A percentile compares a stretch with the other conserved stretches of the same genome.
These are phyloP conservation scores for Calcarius lapponicus DNA, from an alignment of 2,797 vertebrate species.

Conservation along the genomic window DNA sequence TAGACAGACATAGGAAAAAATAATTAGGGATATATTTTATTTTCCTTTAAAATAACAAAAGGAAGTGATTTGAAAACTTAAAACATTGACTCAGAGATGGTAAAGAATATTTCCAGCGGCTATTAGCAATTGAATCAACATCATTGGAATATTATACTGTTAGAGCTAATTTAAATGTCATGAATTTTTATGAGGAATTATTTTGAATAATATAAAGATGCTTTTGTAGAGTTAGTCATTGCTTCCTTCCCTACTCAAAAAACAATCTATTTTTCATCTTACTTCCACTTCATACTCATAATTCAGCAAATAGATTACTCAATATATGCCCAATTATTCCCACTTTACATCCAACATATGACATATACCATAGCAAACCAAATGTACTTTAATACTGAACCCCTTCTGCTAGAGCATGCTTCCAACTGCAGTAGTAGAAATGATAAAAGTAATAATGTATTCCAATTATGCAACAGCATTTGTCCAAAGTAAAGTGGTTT, in stretches of 20 bases:
- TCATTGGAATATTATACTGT: background rate
- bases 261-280: background rate
- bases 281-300: background rate
- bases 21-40: background rate
- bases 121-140: conserved; percentile 22
- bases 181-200: conserved; percentile 42
- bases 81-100: background rate
- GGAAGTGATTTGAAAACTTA: background rate
- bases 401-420: background rate
- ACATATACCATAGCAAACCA: background rate
- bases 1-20: background rate
- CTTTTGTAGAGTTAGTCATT: background rate
- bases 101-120: background rate
- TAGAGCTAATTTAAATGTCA: conserved; percentile 4
- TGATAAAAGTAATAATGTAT: background rate
- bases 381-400: background rate
- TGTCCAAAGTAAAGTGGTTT: background rate
- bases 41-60: background rate
- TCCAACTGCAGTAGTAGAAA: background rate
- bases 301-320: background rate
- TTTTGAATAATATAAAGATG: conserved; percentile 29
- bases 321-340: background rate
- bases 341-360: background rate
- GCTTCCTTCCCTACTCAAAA: background rate
- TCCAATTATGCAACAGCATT: background rate